phyloP scores from a whole-genome alignment of 2,888 invertebrate species.

The Amorpha juglandis region DNA sequence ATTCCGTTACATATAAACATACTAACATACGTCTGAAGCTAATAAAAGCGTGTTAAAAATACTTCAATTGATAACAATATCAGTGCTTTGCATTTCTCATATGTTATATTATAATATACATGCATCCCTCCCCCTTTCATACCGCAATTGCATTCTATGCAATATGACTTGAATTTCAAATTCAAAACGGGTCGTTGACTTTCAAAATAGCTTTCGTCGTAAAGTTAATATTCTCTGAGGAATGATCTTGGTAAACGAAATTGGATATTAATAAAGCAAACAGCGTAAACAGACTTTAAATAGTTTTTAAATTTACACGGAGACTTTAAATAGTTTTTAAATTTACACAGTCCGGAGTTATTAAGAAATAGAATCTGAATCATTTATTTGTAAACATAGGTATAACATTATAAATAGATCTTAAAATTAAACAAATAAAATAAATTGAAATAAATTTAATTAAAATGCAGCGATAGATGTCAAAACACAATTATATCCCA shows the following conservation, averaged over 20 bases:
- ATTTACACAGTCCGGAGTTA: too few relatives aligned
- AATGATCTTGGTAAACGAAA: background rate
- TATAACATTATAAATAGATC: too few relatives aligned
- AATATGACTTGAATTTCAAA: slow-evolving; percentile 19
- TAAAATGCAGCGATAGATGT: too few relatives aligned
- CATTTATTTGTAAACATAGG: too few relatives aligned
- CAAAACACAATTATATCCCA: too few relatives aligned
- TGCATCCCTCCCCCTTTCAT: background rate
- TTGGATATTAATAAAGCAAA: background rate
- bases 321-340: background rate
- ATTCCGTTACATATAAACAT: too few relatives aligned
- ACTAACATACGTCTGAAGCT: too few relatives aligned
- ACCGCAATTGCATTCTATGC: background rate
- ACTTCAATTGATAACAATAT: background rate
- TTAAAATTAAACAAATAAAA: too few relatives aligned
- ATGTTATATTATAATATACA: background rate
- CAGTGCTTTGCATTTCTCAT: slow-evolving; percentile 5
- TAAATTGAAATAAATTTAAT: too few relatives aligned
- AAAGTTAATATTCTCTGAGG: slow-evolving; percentile 15
- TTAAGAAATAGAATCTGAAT: too few relatives aligned
- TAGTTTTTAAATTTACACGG: background rate
- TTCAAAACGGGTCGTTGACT: slow-evolving; percentile 27
- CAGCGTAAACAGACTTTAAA: background rate
- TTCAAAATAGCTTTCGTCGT: slow-evolving; percentile 10
- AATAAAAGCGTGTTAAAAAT: too few relatives aligned